Conservation (phyloP, 2,888 invertebrate species). For the Crepidodera aurea region DNA sequence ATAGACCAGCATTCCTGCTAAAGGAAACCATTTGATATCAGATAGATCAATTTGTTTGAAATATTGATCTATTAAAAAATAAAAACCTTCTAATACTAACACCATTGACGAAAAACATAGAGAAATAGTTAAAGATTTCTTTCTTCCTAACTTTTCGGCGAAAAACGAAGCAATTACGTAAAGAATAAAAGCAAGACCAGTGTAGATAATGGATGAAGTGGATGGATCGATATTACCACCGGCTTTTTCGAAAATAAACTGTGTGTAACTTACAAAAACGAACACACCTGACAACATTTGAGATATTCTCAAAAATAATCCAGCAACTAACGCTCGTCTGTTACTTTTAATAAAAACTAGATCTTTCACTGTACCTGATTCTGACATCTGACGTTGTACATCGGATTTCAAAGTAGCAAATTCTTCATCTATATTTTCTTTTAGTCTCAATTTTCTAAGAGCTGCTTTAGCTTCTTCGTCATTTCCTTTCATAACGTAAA, state of each 20-base stretch:
- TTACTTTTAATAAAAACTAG: slow-evolving; percentile 49
- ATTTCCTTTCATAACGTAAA: slow-evolving; percentile 44
- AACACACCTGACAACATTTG: slow-evolving; percentile 52
- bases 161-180: slow-evolving; percentile 42
- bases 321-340: slow-evolving; percentile 48
- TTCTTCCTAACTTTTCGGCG: slow-evolving; percentile 47
- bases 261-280: slow-evolving; percentile 49
- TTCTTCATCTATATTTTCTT: slow-evolving; percentile 47
- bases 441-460: slow-evolving; percentile 44
- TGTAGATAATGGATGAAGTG: slow-evolving; percentile 43
- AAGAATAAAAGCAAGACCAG: slow-evolving; percentile 33
- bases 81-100: slow-evolving; percentile 35
- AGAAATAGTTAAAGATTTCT: slow-evolving; percentile 45
- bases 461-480: slow-evolving; percentile 45
- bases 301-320: slow-evolving; percentile 47
- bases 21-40: slow-evolving; percentile 50
- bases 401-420: slow-evolving; percentile 45
- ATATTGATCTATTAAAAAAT: slow-evolving; percentile 46
- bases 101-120: slow-evolving; percentile 42
- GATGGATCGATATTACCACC: slow-evolving; percentile 45
- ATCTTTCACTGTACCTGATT: slow-evolving; percentile 52
- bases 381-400: slow-evolving; percentile 51
- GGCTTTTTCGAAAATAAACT: slow-evolving; percentile 52
- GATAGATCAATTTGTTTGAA: slow-evolving; percentile 43
- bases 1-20: slow-evolving; percentile 51